A percentile compares a stretch with the other conserved stretches of the same genome.
Conservation (phyloP, 2,113 vertebrate genomes). For the Bos taurus region DNA sequence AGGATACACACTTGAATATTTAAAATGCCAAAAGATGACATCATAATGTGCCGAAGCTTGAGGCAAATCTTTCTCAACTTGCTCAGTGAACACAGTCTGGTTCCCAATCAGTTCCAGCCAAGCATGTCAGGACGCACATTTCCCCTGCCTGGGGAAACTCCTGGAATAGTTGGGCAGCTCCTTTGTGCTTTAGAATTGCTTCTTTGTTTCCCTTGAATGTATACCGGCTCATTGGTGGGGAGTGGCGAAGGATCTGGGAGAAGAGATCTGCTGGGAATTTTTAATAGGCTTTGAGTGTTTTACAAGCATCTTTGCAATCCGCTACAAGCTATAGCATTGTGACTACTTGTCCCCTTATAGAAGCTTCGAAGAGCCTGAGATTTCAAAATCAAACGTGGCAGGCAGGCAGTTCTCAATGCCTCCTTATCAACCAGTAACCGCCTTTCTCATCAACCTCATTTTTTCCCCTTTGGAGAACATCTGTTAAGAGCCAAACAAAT, state of each 20-base stretch:
- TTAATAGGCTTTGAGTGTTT: background rate
- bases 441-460: background rate
- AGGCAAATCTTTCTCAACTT: background rate
- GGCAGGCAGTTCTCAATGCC: background rate
- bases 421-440: fast-evolving
- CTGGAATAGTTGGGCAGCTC: background rate
- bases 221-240: background rate
- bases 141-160: background rate
- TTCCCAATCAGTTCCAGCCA: background rate
- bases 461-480: background rate
- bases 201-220: background rate
- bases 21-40: background rate
- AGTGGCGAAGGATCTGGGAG: background rate
- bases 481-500: background rate
- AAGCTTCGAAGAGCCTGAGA: background rate
- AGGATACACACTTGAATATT: slow-evolving; percentile 1
- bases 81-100: background rate
- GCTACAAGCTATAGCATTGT: background rate
- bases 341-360: background rate
- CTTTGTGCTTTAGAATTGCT: background rate
- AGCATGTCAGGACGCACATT: background rate
- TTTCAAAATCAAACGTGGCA: background rate
- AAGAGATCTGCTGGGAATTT: background rate
- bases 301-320: background rate
- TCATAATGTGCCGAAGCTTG: background rate